Evolutionary conservation across 1,140 invertebrate species (phyloP), one percentile per base, ranked within the genome.

Genomic region (Leucophenga varia): DNA sequence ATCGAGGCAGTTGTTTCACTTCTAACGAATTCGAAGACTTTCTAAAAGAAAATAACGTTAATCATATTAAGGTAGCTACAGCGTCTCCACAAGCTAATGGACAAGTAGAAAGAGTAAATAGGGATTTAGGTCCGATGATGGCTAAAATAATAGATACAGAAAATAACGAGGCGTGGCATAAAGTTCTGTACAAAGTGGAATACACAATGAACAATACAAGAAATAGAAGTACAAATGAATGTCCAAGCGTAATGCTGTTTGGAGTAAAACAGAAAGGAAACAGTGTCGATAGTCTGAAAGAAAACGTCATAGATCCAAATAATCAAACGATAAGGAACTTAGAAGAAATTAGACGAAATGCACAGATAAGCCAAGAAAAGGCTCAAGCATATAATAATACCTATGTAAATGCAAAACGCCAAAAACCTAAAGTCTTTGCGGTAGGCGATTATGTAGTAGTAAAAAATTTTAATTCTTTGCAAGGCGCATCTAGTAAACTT

Each of bases 1-100:
- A 67, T 49, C 40, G 60, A 41, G 61, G 59, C 28, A 53, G 52
- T 10, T 30, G 20, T 39, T 70, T 65, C 38, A 64, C 47, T 10
- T 60, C 57, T 18, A 12, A 39, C 1, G 52, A 55, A 16, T 63
- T 61, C 46, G 20, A 38, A 14, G 42, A 53, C 7, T 58, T 52
- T 43, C 7, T 52, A 3, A 10, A 19, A 2, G 31, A 51, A 13
- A 38, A 48, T n/a, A 21, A 48, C 22, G 35, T 49, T 9, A 21
- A 41, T 3, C 52, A 54, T 25, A 17, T 49, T 3, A 16, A 32
- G 13, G 42, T 45, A 3, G 42, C 47, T 5, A 49, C 47, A 3
- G 43, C 17, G 2, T 49, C 47, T 7, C 52, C 47, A 1, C 36
- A 41, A 35, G 22, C 52, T 1, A 45, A 54, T 13, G 25, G 57